Evolutionary conservation across 2,113 vertebrate genomes (phyloP).

Genomic region (Apistogramma diplotaenia): DNA sequence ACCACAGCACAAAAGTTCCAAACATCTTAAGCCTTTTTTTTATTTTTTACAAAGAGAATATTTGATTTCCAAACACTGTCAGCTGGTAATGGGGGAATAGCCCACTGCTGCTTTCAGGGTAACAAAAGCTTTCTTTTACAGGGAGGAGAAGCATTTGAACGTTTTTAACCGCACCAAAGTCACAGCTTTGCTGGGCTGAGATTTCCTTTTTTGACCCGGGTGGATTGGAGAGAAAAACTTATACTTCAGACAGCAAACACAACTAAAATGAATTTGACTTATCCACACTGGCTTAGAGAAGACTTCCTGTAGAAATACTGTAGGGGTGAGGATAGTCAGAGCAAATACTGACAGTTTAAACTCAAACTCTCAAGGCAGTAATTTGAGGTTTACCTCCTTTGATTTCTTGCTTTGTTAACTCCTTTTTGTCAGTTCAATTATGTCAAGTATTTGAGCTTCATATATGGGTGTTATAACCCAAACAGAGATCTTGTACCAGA

Average conservation of each 20-base stretch:
- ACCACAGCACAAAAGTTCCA: conserved; percentile 5
- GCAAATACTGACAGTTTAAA: neutral
- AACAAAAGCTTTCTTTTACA: conserved; percentile 19
- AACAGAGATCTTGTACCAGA: accelerated
- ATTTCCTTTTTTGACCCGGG: neutral
- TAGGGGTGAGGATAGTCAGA: neutral
- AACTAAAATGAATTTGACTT: neutral
- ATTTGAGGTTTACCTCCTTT: too few relatives aligned
- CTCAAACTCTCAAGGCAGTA: neutral
- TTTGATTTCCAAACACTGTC: conserved; percentile 45
- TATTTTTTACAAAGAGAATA: conserved; percentile 54
- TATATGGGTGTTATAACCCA: neutral
- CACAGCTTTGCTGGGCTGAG: neutral
- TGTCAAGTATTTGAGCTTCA: neutral
- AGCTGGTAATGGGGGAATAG: conserved; percentile 30
- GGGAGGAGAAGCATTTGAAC: neutral
- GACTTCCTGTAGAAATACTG: neutral
- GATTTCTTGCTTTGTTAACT: too few relatives aligned
- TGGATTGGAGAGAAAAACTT: conserved; percentile 4
- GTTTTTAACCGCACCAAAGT: neutral
- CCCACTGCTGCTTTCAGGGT: neutral
- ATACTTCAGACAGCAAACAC: neutral
- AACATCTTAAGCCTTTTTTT: conserved; percentile 26
- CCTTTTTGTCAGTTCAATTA: neutral
- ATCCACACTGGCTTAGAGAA: neutral